A percentile compares a stretch with the other conserved stretches of the same genome.
phyloP scores from a whole-genome alignment of 2,113 vertebrate genomes.

The Arvicanthis niloticus region DNA sequence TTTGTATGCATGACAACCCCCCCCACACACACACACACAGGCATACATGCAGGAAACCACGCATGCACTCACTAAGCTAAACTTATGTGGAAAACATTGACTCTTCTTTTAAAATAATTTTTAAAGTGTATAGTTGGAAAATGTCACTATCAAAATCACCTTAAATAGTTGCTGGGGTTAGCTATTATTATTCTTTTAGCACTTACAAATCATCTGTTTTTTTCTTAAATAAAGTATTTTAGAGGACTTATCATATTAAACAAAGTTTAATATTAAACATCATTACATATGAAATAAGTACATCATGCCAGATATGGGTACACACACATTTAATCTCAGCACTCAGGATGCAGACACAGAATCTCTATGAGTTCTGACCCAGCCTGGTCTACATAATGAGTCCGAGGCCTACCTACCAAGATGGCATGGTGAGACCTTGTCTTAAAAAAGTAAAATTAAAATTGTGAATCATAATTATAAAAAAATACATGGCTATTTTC shows the following conservation, averaged over 20 bases:
- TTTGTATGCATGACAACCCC: not conserved
- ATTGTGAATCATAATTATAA: not conserved
- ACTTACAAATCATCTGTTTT: not conserved
- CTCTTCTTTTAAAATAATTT: not conserved
- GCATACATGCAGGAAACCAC: rapidly evolving
- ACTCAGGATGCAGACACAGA: not conserved
- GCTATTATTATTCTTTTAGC: not conserved
- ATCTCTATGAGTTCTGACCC: not conserved
- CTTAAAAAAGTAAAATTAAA: not conserved
- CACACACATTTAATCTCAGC: not conserved
- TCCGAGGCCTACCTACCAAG: not conserved
- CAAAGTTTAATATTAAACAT: not conserved
- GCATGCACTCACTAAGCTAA: not conserved
- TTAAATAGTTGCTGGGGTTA: not conserved
- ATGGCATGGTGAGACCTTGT: not conserved
- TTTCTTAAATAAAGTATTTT: conserved; percentile 3
- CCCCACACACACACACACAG: too few species aligned
- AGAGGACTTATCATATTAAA: not conserved
- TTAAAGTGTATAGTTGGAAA: not conserved
- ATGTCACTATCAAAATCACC: not conserved
- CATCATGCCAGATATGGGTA: not conserved
- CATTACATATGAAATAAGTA: not conserved
- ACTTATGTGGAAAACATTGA: conserved; percentile 15
- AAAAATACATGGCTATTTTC: not conserved
- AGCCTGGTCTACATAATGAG: not conserved